Evolutionary conservation across 2,113 vertebrate genomes (phyloP).

Genomic region (Lepus americanus): DNA sequence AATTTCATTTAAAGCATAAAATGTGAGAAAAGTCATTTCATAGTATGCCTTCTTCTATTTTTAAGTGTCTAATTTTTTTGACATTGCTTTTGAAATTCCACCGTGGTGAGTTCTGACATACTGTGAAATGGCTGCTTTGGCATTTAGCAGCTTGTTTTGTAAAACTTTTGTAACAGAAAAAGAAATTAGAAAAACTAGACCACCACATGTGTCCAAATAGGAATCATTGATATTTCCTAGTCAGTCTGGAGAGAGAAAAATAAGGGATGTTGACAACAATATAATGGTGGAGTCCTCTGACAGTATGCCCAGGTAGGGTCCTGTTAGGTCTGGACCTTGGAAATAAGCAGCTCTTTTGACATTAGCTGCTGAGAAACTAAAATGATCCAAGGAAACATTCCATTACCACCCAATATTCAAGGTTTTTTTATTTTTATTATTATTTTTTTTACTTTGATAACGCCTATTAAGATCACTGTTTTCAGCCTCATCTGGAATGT

Average conservation of each 20-base stretch:
- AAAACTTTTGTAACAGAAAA: background rate
- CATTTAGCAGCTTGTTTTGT: background rate
- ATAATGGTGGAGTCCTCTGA: background rate
- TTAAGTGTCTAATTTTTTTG: background rate
- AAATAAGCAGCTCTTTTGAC: background rate
- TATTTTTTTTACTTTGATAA: conserved; percentile 19
- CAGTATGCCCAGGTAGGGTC: no score
- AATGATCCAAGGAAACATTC: background rate
- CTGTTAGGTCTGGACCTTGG: background rate
- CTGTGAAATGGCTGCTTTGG: background rate
- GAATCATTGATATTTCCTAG: background rate
- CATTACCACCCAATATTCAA: background rate
- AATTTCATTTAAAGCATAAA: conserved; percentile 46
- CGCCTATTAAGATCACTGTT: background rate
- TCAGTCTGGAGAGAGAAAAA: background rate
- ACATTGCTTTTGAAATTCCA: background rate
- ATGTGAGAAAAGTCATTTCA: conserved; percentile 47
- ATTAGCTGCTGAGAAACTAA: background rate
- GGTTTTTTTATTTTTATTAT: no score
- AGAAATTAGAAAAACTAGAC: background rate
- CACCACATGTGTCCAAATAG: background rate
- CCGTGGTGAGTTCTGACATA: background rate
- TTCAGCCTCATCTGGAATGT: background rate
- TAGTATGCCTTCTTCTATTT: background rate
- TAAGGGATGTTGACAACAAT: background rate